Percentiles rank a stretch among this genome's conserved stretches.
phyloP scores from a whole-genome alignment of 2,113 vertebrate species.

The Peucedramus taeniatus region DNA sequence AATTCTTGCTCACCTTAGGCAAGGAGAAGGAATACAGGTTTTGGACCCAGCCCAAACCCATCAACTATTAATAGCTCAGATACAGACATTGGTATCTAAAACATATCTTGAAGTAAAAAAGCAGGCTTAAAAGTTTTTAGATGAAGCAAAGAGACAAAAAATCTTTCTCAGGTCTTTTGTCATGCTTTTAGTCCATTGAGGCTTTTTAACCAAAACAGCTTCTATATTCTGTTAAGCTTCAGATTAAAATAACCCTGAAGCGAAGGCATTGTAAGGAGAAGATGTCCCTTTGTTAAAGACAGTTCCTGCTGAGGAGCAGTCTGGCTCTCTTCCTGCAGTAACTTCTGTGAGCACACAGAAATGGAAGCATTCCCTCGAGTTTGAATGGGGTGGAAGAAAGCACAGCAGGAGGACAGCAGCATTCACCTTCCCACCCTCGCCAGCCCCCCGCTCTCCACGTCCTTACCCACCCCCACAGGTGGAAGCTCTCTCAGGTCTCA shows the following conservation, averaged over 20 bases:
- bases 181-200: not conserved
- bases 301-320: constrained; percentile 6
- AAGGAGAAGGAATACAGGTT: not conserved
- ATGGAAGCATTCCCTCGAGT: not conserved
- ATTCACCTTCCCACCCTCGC: not conserved
- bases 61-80: not conserved
- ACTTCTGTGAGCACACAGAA: not conserved
- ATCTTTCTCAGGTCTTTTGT: not conserved
- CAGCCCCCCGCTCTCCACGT: accelerated
- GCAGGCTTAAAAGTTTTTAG: not conserved
- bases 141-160: not conserved
- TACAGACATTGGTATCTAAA: not conserved
- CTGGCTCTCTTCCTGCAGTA: not conserved
- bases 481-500: not conserved
- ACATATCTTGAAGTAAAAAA: not conserved
- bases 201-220: constrained; percentile 18
- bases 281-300: not conserved
- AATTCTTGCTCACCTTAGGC: not conserved
- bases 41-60: not conserved
- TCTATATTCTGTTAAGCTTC: not conserved
- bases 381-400: not conserved
- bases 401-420: accelerated
- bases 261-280: not conserved
- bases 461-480: not conserved
- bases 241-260: constrained; percentile 24